Conservation (phyloP, 1,140 invertebrate species). For the Plectrocnemia conspersa region DNA sequence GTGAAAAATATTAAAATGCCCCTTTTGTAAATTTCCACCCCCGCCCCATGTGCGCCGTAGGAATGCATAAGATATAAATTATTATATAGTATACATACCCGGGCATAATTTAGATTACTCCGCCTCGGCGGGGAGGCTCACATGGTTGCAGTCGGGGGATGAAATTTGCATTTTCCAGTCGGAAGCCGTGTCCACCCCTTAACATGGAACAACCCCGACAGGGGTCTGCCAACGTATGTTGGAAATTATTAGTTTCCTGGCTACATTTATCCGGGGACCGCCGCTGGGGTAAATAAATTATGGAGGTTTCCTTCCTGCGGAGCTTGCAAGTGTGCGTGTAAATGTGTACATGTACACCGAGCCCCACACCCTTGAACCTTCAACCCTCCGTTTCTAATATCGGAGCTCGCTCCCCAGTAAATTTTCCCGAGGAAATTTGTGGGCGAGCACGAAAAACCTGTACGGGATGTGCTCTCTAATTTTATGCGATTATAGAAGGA, state of each 20-base stretch:
- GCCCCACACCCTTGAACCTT: background rate
- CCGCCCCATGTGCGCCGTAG: background rate
- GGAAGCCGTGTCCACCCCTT: conserved; percentile 14
- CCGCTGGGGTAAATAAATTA: conserved; percentile 31
- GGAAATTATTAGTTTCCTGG: conserved; percentile 35
- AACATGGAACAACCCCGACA: conserved; percentile 8
- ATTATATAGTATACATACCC: conserved; percentile 32
- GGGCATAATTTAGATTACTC: conserved; percentile 34
- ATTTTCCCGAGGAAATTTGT: conserved; percentile 28
- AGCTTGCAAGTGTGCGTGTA: background rate
- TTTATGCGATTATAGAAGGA: conserved; percentile 23
- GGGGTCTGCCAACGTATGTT: conserved; percentile 30
- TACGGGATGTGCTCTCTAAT: conserved; percentile 9
- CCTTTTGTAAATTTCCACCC: conserved; percentile 13
- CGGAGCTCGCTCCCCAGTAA: background rate
- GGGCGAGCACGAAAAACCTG: conserved; percentile 11
- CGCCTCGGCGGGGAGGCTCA: conserved; percentile 14
- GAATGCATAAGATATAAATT: conserved; percentile 31
- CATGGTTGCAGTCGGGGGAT: conserved; percentile 17
- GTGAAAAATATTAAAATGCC: conserved; percentile 9
- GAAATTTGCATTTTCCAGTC: conserved; percentile 35
- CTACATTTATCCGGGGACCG: conserved; percentile 19
- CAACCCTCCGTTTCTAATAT: conserved; percentile 13
- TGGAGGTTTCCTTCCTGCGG: conserved; percentile 17
- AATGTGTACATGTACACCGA: conserved; percentile 4